Conservation (phyloP, 2,888 invertebrate species). For the Peribatodes rhomboidaria region DNA sequence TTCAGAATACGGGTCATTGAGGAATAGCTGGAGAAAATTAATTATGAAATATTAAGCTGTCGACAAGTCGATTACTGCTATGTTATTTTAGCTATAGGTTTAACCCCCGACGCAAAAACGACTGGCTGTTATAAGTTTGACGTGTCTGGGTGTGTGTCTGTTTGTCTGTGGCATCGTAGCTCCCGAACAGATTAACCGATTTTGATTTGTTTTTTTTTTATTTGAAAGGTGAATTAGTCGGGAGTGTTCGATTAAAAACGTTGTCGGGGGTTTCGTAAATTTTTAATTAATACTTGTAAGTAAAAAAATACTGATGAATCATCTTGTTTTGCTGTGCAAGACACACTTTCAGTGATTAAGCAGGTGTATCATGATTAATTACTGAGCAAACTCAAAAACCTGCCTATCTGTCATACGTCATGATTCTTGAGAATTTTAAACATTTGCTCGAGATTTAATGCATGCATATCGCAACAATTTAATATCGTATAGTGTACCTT, state of each 20-base stretch:
- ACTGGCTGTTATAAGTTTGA: too few species aligned
- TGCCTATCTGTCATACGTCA: background rate
- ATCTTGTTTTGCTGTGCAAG: background rate
- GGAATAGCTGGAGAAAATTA: slow-evolving; percentile 86
- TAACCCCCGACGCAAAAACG: too few species aligned
- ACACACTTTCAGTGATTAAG: background rate
- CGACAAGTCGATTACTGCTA: background rate
- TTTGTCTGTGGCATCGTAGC: too few species aligned
- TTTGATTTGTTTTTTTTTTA: too few species aligned
- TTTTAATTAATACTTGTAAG: too few species aligned
- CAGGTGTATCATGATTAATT: background rate
- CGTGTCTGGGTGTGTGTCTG: too few species aligned
- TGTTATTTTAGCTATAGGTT: background rate
- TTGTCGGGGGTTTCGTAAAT: too few species aligned
- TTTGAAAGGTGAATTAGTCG: too few species aligned
- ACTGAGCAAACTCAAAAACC: background rate
- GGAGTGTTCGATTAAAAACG: too few species aligned
- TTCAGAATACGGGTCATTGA: slow-evolving; percentile 95
- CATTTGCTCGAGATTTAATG: background rate
- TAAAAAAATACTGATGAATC: background rate
- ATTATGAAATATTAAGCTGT: background rate
- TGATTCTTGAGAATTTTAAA: background rate
- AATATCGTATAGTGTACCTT: slow-evolving; percentile 81
- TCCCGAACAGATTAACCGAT: too few species aligned
- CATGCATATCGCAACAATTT: background rate